phyloP scores from a whole-genome alignment of 37 sponge, comb jelly and placozoan genomes.

The Lycopodina hypogea region DNA sequence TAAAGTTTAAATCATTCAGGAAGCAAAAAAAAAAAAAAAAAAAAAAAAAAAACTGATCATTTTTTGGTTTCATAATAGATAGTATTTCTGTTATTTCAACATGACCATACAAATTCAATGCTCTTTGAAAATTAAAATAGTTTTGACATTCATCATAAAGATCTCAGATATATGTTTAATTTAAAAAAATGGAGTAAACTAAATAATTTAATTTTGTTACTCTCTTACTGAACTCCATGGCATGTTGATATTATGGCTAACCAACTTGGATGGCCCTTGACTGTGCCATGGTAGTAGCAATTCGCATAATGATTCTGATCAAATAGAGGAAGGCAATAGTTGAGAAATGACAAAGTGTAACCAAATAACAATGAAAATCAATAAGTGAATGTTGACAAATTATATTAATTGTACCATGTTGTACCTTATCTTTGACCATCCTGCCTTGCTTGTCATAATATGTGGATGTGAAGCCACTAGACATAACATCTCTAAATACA shows the following conservation, averaged over 20 bases:
- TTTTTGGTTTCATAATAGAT: too few species aligned
- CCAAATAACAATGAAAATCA: not conserved
- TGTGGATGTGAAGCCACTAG: constrained; percentile 17
- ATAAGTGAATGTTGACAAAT: not conserved
- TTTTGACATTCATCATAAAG: too few species aligned
- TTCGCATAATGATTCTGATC: constrained; percentile 37
- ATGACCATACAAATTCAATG: too few species aligned
- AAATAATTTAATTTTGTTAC: too few species aligned
- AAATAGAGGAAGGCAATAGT: not conserved
- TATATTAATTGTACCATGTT: not conserved
- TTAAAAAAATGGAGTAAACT: too few species aligned
- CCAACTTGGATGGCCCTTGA: constrained; percentile 55
- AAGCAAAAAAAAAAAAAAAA: too few species aligned
- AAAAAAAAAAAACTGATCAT: too few species aligned
- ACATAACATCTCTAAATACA: constrained; percentile 10
- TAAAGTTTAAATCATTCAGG: too few species aligned
- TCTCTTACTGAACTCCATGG: constrained; percentile 50
- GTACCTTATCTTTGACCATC: constrained; percentile 29
- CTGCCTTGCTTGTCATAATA: constrained; percentile 33
- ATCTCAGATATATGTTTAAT: too few species aligned
- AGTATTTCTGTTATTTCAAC: too few species aligned
- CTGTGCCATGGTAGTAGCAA: constrained; percentile 71
- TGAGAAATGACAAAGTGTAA: not conserved
- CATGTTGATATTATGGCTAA: constrained; percentile 50
- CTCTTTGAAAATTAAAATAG: too few species aligned